Evolutionary conservation across 2,797 vertebrate species (phyloP), one percentile per base, ranked within the genome.

Genomic region (Helarctos malayanus): DNA sequence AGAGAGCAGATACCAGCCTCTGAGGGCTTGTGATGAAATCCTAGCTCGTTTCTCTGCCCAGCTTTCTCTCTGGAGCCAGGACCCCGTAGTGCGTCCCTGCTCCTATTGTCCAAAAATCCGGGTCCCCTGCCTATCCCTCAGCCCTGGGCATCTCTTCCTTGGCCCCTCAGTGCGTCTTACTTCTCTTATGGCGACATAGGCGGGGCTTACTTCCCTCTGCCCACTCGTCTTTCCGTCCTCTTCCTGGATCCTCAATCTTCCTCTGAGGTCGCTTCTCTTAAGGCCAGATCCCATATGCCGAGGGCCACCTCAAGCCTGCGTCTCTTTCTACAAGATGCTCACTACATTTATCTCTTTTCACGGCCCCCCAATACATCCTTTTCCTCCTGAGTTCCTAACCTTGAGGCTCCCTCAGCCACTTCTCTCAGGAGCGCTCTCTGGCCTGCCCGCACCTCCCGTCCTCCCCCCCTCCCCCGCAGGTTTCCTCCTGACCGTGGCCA

Each of bases 401-500:
- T 54, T 29, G 45, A 78, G 54, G 23, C 5, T 19, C 4, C 15
- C 3, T 14, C 14, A 38, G n/a, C 18, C 69, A 23, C 32, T 75
- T 59, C 38, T 57, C 0, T 11, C 57, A 41, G 68, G 78, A 92
- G 29, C 41, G 13, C 68, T 59, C 65, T 68, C 45, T 59, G 73
- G 73, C 38, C 47, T 71, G 57, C 38, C 59, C 49, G 14, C 89
- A 35, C 52, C 14, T 6, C 45, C 38, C 38, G 41, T 41, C 2
- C 2, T 1, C 14, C 73, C 2, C 14, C 73, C 25, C 8, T 8
- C 27, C 9, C 12, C n/a, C 84, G 41, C 91, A 41, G 21, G 35
- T 81, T 93, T 96, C 79, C 89, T 87, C 68, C 97, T 97, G 95
- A 98, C 97, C 89, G 79, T 96, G 97, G 87, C 54, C 84, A 71